phyloP scores from a whole-genome alignment of 1,140 invertebrate genomes.

The Panagrolaimus sp. region DNA sequence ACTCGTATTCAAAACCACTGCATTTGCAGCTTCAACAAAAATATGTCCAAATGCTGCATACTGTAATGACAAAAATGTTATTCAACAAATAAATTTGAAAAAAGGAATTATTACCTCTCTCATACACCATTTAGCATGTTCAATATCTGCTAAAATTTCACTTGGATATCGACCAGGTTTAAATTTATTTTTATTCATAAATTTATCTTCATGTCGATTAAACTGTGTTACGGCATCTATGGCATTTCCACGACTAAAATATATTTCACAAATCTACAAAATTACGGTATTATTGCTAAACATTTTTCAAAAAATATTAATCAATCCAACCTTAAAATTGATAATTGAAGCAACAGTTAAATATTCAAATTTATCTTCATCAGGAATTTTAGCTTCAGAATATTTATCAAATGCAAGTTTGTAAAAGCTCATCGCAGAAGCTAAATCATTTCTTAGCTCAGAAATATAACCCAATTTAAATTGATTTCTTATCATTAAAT shows the following conservation, averaged over 20 bases:
- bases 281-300: neutral
- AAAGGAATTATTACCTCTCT: neutral
- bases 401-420: neutral
- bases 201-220: conserved; percentile 9
- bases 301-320: neutral
- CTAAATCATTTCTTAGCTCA: conserved; percentile 69
- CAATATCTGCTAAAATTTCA: conserved; percentile 1
- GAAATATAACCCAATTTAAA: conserved; percentile 95
- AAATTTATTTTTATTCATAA: conserved; percentile 12
- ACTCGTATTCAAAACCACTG: neutral
- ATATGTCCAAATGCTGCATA: conserved; percentile 9
- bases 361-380: conserved; percentile 15
- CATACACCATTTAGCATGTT: conserved; percentile 16
- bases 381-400: conserved; percentile 9
- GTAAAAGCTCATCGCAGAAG: conserved; percentile 5
- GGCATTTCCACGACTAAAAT: conserved; percentile 12
- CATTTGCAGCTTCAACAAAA: conserved; percentile 16
- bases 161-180: neutral
- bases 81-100: neutral
- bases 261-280: conserved; percentile 12
- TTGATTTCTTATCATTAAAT: conserved; percentile 76
- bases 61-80: neutral
- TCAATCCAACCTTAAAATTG: conserved; percentile 1
- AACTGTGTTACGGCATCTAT: conserved; percentile 5
- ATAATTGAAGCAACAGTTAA: conserved; percentile 13